Base-by-base conservation (phyloP, 2,797 vertebrate genomes). In the Thaleichthys pacificus region DNA sequence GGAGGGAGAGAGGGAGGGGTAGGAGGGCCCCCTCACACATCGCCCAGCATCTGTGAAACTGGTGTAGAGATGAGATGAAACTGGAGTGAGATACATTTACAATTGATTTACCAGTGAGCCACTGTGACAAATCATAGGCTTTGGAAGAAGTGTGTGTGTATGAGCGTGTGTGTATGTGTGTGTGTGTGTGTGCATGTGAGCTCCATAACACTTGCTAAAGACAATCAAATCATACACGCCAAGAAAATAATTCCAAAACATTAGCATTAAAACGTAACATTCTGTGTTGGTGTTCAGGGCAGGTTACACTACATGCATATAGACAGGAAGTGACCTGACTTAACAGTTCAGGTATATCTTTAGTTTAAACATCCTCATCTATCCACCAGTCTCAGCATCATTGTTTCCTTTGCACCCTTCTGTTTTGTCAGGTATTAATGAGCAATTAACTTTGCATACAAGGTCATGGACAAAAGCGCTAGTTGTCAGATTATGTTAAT, bases 51-150 rank as follows among this genome's bases (percentile, higher is more conserved):
- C 91, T 87, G 88, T 91, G 90, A 92, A 91, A 91, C 88, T 90
- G 88, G 88, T 90, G 89, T 88, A 79, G 84, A 94, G 94, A 95
- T 93, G 91, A 94, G 94, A 95, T 95, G 95, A 95, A 92, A 90
- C 77, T 82, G 80, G 77, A 73, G 66, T 84, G 88, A 91, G 91
- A 93, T 88, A 89, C 83, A 89, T 91, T 92, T 90, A 86, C 89
- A 90, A 86, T 90, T 90, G 89, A 90, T 91, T 42, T 88, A 89
- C 75, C 72, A 74, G 84, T 86, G 86, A 88, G 88, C 86, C 74
- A 70, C 86, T 87, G 89, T 92, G 91, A 91, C 91, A 35, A 91
- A 92, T 91, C 77, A 81, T 70, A 77, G 84, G 80, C 82, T 89
- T 89, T 87, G 80, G 77, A 80, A 78, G 80, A 85, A 80, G 85